Conservation (phyloP, 2,888 invertebrate genomes). For the Hofmannophila pseudospretella region DNA sequence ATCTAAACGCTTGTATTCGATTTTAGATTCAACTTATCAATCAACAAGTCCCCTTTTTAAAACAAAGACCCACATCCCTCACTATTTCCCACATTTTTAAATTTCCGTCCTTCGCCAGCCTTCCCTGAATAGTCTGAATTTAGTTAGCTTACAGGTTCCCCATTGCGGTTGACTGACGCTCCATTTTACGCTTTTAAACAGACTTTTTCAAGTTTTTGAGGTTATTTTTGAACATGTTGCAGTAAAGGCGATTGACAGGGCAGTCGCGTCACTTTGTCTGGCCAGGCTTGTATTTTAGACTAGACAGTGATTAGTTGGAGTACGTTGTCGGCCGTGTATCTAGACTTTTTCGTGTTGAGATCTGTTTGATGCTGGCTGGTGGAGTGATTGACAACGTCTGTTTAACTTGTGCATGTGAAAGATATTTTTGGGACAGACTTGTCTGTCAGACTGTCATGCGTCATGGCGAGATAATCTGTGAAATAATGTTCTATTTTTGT, state of each 20-base stretch:
- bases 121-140: conserved; percentile 43
- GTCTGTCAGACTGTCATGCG: too few relatives aligned
- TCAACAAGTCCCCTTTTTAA: background rate
- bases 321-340: conserved; percentile 23
- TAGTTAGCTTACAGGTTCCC: conserved; percentile 32
- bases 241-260: conserved; percentile 42
- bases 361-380: background rate
- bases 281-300: conserved; percentile 34
- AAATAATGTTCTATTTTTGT: too few relatives aligned
- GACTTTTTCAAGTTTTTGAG: conserved; percentile 25
- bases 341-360: background rate
- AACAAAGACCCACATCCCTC: conserved; percentile 5
- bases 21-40: too few relatives aligned
- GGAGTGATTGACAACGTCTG: too few relatives aligned
- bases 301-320: conserved; percentile 51
- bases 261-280: conserved; percentile 39
- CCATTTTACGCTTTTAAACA: conserved; percentile 49
- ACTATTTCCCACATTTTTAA: conserved; percentile 20
- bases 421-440: too few relatives aligned
- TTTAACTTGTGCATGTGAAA: too few relatives aligned
- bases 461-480: too few relatives aligned
- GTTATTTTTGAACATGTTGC: conserved; percentile 18
- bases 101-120: conserved; percentile 16
- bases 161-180: conserved; percentile 31
- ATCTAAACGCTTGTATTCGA: too few relatives aligned